phyloP scores from a whole-genome alignment of 2,888 invertebrate species.

The Dryocosmus kuriphilus region DNA sequence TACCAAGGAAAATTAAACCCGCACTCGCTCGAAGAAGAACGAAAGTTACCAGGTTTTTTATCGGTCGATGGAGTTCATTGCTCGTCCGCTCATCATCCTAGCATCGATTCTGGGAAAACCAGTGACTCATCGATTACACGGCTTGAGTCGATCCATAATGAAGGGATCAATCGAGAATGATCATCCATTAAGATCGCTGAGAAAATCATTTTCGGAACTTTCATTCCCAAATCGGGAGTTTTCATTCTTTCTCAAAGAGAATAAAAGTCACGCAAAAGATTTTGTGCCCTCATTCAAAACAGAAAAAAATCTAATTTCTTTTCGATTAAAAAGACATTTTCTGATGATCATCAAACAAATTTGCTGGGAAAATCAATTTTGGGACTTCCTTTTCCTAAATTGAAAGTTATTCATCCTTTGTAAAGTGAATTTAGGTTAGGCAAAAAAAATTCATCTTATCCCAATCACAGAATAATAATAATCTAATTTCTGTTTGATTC shows the following conservation, averaged over 20 bases:
- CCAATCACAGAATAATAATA: too few relatives aligned
- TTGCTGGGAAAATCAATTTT: not conserved
- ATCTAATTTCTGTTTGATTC: too few relatives aligned
- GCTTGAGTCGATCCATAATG: slow-evolving; percentile 28
- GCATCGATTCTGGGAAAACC: slow-evolving; percentile 33
- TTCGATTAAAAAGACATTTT: not conserved
- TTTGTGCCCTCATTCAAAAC: too few relatives aligned
- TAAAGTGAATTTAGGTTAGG: not conserved
- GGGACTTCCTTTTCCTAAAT: not conserved
- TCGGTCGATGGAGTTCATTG: slow-evolving; percentile 29
- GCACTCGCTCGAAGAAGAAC: slow-evolving; percentile 19
- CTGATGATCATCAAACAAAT: not conserved
- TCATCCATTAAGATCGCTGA: not conserved
- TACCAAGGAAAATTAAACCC: slow-evolving; percentile 38
- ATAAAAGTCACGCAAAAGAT: not conserved
- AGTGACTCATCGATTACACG: slow-evolving; percentile 39
- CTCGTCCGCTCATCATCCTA: slow-evolving; percentile 36
- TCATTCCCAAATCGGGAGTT: not conserved
- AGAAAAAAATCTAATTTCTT: too few relatives aligned
- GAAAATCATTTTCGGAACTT: not conserved
- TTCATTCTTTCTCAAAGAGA: not conserved
- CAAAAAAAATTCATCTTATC: not conserved
- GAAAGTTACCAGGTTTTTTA: slow-evolving; percentile 38
- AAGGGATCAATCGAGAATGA: slow-evolving; percentile 8
- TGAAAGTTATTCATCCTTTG: not conserved